Evolutionary conservation across 2,888 invertebrate genomes (phyloP), one percentile per base, ranked within the genome.

Genomic region (Sinopyrophorus schimmeli): DNA sequence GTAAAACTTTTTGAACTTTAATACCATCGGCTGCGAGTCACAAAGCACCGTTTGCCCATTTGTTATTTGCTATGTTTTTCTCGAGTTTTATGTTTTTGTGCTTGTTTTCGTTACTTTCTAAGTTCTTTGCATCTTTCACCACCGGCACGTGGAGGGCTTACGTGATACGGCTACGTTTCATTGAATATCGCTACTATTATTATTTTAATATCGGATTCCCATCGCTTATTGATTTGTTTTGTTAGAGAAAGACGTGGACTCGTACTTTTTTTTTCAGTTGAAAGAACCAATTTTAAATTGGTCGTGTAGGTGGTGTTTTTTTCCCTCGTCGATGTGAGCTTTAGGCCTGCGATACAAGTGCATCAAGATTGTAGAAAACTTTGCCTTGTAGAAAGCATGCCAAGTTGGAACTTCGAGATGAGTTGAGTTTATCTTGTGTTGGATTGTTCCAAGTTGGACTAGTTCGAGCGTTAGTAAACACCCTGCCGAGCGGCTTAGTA

Each of bases 381-480:
- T 52, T 37, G 35, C 11, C 37, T 39, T 23, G 30, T 42, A 34
- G 53, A 51, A 55, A 42, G 54, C 55, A 61, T 58, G 58, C 58
- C 58, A 58, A 59, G 55, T 56, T 54, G 40, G 47, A 53, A 59
- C 57, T 52, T 52, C 37, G 43, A 43, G 62, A 60, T 62, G 63
- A 63, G 62, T 61, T 59, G 53, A 53, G 61, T 63, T 63, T 63
- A 63, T 63, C 61, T 63, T 63, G 56, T 49, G 52, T 46, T 47
- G 60, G 60, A 62, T 63, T 61, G 63, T 61, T 61, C 54, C 58
- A 59, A 62, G 59, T 61, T 60, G 56, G 49, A 57, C 59, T 50
- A 44, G 51, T 47, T 47, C 54, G 50, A 50, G 50, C 49, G 44
- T 47, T 50, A 61, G 64, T 62, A 65, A 65, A 65, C 65, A 65